A percentile compares a stretch with the other conserved stretches of the same genome.
phyloP scores from a whole-genome alignment of 2,113 vertebrate genomes.

The Athene cunicularia region DNA sequence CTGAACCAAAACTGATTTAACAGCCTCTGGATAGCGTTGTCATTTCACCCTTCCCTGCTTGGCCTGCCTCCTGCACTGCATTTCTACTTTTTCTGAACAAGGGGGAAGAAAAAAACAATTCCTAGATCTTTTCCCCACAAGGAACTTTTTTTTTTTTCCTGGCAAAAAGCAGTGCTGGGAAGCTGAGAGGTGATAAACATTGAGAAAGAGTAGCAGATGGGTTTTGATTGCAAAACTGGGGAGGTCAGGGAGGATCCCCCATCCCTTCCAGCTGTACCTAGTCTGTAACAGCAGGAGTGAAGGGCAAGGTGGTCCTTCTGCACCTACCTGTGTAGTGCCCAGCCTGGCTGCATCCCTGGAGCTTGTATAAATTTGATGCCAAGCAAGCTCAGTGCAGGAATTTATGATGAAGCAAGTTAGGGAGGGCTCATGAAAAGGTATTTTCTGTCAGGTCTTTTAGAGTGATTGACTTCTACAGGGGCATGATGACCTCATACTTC shows the following conservation, averaged over 20 bases:
- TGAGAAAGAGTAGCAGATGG: neutral
- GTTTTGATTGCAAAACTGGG: neutral
- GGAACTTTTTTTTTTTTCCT: neutral
- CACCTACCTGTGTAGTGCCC: accelerated
- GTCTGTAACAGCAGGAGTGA: accelerated
- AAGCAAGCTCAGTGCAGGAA: neutral
- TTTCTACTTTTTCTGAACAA: neutral
- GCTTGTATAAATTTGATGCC: accelerated
- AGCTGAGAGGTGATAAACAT: neutral
- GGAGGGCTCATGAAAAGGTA: neutral
- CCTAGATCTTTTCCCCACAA: neutral
- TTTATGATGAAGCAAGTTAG: neutral
- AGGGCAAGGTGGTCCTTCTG: neutral
- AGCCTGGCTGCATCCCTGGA: neutral
- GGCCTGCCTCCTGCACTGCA: neutral
- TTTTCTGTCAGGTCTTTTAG: neutral
- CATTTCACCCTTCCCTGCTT: neutral
- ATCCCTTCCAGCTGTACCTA: neutral
- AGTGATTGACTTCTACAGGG: neutral
- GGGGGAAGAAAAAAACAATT: neutral
- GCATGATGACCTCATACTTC: neutral
- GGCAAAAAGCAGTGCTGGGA: neutral
- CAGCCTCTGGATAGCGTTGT: neutral
- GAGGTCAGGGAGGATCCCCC: neutral
- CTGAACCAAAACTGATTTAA: neutral